A percentile compares a stretch with the other conserved stretches of the same genome.
These are phyloP conservation scores for Drosophila fungiperda DNA, from an alignment of 2,888 invertebrate genomes.

Conservation along the genomic window DNA sequence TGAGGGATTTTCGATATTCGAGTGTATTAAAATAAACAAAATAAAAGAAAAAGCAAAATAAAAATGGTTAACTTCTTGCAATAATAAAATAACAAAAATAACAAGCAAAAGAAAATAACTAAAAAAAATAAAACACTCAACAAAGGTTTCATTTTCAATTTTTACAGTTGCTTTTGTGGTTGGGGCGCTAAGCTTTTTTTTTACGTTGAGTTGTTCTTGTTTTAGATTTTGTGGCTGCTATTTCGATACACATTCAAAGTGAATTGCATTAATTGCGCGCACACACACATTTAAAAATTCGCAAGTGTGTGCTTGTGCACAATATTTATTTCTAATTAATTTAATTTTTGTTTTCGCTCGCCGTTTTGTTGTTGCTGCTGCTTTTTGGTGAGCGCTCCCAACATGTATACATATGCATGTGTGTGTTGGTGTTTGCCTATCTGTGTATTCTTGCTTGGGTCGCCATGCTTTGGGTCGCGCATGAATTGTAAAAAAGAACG, in stretches of 20 bases:
- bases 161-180: slow-evolving; percentile 55
- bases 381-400: slow-evolving; percentile 20
- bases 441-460: slow-evolving; percentile 21
- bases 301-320: slow-evolving; percentile 37
- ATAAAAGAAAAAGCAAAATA: slow-evolving; percentile 31
- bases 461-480: slow-evolving; percentile 48
- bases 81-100: slow-evolving; percentile 44
- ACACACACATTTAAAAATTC: slow-evolving; percentile 14
- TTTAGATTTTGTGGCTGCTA: slow-evolving; percentile 38
- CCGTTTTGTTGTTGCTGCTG: slow-evolving; percentile 35
- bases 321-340: slow-evolving; percentile 68
- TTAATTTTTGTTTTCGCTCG: slow-evolving; percentile 58
- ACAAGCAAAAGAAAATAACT: slow-evolving; percentile 17
- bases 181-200: slow-evolving; percentile 38
- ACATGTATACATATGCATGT: slow-evolving; percentile 19
- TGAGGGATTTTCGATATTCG: slow-evolving; percentile 8
- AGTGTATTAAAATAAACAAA: neutral
- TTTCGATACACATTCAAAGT: slow-evolving; percentile 59
- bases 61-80: slow-evolving; percentile 45
- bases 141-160: slow-evolving; percentile 50
- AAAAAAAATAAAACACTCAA: slow-evolving; percentile 13
- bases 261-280: slow-evolving; percentile 64
- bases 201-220: slow-evolving; percentile 20
- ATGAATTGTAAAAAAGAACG: slow-evolving; percentile 63
- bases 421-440: slow-evolving; percentile 8